A percentile compares a stretch with the other conserved stretches of the same genome.
phyloP scores from a whole-genome alignment of 2,888 invertebrate genomes.

The Pegoplata infirma region DNA sequence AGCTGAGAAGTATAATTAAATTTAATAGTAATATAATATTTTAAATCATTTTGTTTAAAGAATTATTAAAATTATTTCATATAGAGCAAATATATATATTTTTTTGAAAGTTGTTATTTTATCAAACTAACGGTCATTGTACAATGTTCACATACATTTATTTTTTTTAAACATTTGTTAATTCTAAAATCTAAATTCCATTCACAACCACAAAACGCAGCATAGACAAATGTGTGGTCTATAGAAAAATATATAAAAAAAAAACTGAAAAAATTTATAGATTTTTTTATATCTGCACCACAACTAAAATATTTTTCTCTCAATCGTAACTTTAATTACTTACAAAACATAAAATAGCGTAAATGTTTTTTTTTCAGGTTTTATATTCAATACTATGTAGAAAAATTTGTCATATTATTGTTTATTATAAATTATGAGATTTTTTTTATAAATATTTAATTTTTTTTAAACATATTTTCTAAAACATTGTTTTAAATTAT shows the following conservation, averaged over 20 bases:
- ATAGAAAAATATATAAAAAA: conserved; percentile 1
- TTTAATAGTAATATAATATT: not conserved
- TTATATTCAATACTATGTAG: conserved; percentile 16
- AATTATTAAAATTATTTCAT: not conserved
- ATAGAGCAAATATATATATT: not conserved
- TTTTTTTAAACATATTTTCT: not conserved
- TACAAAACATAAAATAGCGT: conserved; percentile 1
- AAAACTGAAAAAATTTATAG: conserved; percentile 15
- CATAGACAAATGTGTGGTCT: conserved; percentile 56
- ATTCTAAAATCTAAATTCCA: conserved; percentile 56
- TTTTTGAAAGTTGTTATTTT: conserved; percentile 55
- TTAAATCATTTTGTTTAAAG: not conserved
- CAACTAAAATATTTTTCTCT: conserved; percentile 3
- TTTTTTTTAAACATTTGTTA: conserved; percentile 40
- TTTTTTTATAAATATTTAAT: conserved; percentile 34
- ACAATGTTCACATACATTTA: not conserved
- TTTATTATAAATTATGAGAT: conserved; percentile 29
- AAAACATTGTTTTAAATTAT: conserved; percentile 43
- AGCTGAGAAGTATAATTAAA: not conserved
- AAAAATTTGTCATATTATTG: conserved; percentile 49
- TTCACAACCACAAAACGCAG: conserved; percentile 55
- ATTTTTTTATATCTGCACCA: conserved; percentile 33
- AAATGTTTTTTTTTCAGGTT: not conserved
- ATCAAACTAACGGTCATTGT: conserved; percentile 15
- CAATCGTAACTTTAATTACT: conserved; percentile 38